Evolutionary conservation across 2,888 invertebrate genomes (phyloP), one percentile per base, ranked within the genome.

Genomic region (Pristionchus mayeri): DNA sequence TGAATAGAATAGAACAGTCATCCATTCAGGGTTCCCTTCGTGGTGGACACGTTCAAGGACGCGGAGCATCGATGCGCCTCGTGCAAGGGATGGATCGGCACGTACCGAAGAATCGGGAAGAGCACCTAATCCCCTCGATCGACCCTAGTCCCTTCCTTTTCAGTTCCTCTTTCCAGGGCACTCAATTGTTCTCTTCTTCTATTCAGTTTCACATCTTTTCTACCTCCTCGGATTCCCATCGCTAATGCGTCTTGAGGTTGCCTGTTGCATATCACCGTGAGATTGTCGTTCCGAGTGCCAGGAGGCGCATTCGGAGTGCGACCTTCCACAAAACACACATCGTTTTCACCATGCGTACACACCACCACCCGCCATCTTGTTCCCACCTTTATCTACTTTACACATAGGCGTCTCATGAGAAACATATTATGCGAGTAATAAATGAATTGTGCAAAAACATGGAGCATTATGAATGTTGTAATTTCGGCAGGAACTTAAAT

Each of bases 71-170:
- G 90, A 63, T 92, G 92, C 84, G 84, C 89, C 52, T 89, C 89
- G 79, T 92, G 92, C 85, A 91, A 89, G 71, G 89, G 91, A 18
- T 91, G 90, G 89, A 89, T 92, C 84, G 92, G 92, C 63, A 91
- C 91, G 11, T 92, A 89, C 86, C 87, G 91, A 86, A 87, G 92
- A 84, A 87, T 92, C 57, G 92, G 92, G 79, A 91, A 92, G 85
- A 89, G 89, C 79, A 91, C 90, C n/a, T 91, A 87, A 89, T 71
- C 27, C 40, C 50, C 27, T 40, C 50, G 37, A 24, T 82, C 63
- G 63, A 63, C 27, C 40, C 27, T 78, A 80, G 37, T 21, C 57
- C 30, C 24, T 54, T 79, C 52, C 24, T 57, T 57, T 57, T 80
- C 80, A 57, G 50, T 54, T 34, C 16, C 40, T 63, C 63, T n/a